Percentiles rank a stretch among this genome's conserved stretches.
phyloP scores from a whole-genome alignment of 2,113 vertebrate species.

The Rana temporaria region DNA sequence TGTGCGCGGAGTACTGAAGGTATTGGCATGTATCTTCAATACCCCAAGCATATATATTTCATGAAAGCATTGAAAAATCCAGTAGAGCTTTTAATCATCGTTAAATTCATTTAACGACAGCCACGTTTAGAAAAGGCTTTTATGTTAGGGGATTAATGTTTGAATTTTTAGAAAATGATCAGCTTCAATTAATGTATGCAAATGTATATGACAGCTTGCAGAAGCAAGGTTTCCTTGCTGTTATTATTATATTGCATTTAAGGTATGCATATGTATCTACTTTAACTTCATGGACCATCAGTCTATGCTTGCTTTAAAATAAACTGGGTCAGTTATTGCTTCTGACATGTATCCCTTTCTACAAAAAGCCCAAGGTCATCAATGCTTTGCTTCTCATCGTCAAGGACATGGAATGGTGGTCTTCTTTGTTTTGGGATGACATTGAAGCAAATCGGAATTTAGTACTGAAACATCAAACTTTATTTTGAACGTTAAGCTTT shows the following conservation, averaged over 20 bases:
- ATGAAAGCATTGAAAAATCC: constrained; percentile 21
- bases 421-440: neutral
- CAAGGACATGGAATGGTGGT: constrained; percentile 15
- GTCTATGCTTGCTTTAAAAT: constrained; percentile 6
- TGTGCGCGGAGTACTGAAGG: neutral
- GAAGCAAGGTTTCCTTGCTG: neutral
- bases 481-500: neutral
- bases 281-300: neutral
- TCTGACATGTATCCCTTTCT: constrained; percentile 19
- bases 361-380: constrained; percentile 35
- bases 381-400: constrained; percentile 18
- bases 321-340: constrained; percentile 45
- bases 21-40: constrained; percentile 15
- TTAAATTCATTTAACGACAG: constrained; percentile 12
- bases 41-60: constrained; percentile 12
- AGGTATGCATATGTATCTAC: neutral
- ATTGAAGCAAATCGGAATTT: neutral
- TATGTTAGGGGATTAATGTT: constrained; percentile 30
- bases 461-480: neutral
- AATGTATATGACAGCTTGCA: constrained; percentile 12
- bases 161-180: constrained; percentile 30
- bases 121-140: constrained; percentile 38
- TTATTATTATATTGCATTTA: neutral
- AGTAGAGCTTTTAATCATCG: constrained; percentile 31
- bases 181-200: constrained; percentile 47